Conservation (phyloP, 2,113 vertebrate genomes). For the Corvus hawaiiensis region DNA sequence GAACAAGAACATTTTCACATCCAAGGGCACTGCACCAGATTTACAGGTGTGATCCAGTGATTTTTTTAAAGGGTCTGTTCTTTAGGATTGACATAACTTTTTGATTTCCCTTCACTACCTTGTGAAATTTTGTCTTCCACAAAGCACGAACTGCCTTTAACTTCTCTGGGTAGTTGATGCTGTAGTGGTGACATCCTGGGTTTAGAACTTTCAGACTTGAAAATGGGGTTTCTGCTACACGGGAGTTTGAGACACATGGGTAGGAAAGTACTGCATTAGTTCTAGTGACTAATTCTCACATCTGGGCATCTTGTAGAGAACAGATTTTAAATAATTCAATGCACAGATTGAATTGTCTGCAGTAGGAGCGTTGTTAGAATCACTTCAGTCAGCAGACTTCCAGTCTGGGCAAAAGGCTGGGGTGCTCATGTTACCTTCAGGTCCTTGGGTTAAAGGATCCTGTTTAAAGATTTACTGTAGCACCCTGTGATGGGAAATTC, state of each 20-base stretch:
- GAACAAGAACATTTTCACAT: not conserved
- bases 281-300: constrained; percentile 1
- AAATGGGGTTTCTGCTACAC: not conserved
- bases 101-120: not conserved
- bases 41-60: not conserved
- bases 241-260: not conserved
- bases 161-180: not conserved
- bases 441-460: constrained; percentile 37
- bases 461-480: constrained; percentile 25
- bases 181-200: not conserved
- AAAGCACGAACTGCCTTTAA: not conserved
- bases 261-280: not conserved
- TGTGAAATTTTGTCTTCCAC: not conserved
- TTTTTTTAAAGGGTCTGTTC: not conserved
- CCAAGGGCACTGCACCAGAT: too few species aligned
- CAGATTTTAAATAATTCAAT: constrained; percentile 59
- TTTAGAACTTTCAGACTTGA: not conserved
- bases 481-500: not conserved
- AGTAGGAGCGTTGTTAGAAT: constrained; percentile 31
- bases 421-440: constrained; percentile 36
- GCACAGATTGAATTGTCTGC: constrained; percentile 34
- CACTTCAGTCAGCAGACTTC: constrained; percentile 59
- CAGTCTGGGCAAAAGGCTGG: constrained; percentile 49
- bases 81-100: not conserved
- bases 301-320: not conserved